Conservation (phyloP, 2,797 vertebrate species). For the Threskiornis aethiopicus region DNA sequence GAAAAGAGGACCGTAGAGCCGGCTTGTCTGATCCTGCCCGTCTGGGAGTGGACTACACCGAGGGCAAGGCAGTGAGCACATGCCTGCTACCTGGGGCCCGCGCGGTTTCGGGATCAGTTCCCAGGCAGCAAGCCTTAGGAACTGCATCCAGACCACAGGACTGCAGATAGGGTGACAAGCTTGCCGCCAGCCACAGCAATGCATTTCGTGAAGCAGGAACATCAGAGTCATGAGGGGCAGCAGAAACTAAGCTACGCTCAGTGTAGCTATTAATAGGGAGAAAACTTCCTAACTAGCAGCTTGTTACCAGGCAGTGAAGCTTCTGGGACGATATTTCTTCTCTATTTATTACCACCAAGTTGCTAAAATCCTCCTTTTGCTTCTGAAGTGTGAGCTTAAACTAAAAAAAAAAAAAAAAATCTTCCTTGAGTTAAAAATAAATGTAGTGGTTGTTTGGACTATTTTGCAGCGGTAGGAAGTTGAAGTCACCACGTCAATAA, state of each 20-base stretch:
- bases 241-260: background rate
- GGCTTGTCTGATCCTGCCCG: background rate
- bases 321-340: background rate
- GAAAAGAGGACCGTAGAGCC: background rate
- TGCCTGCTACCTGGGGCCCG: background rate
- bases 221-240: background rate
- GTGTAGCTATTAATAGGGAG: background rate
- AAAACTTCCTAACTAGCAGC: background rate
- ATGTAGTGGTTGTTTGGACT: constrained; percentile 6
- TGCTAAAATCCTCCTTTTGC: background rate
- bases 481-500: background rate
- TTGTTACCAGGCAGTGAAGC: background rate
- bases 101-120: background rate
- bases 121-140: background rate
- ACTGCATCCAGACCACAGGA: background rate
- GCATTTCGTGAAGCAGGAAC: background rate
- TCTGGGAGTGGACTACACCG: background rate
- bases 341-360: background rate
- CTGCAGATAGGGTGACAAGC: background rate
- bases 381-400: background rate
- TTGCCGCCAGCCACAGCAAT: background rate
- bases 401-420: background rate
- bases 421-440: constrained; percentile 17
- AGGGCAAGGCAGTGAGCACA: background rate
- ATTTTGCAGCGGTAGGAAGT: background rate